These are phyloP conservation scores for Nomada ferruginata DNA, from an alignment of 2,888 invertebrate species.

Conservation along the genomic window DNA sequence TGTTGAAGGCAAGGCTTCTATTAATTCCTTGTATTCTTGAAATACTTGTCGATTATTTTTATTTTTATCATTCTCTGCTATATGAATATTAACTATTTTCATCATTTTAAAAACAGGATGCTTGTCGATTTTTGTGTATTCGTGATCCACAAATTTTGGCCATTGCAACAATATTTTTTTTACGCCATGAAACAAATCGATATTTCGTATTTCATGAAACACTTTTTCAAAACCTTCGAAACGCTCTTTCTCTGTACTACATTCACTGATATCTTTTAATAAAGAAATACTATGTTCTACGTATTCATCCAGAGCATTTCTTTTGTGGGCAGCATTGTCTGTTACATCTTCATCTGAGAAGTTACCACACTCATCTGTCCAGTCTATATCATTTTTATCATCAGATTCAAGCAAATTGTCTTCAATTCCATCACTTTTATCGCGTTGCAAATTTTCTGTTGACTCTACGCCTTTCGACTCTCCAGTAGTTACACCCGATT, in stretches of 20 bases:
- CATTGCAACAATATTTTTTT: constrained; percentile 74
- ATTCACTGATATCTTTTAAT: constrained; percentile 46
- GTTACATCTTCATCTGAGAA: constrained; percentile 73
- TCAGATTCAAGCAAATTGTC: constrained; percentile 11
- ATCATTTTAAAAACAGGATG: constrained; percentile 72
- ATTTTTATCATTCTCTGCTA: constrained; percentile 63
- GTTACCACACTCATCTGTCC: constrained; percentile 79
- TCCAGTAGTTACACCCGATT: background rate
- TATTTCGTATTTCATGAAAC: constrained; percentile 66
- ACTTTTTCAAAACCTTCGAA: constrained; percentile 72
- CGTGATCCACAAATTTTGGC: constrained; percentile 71
- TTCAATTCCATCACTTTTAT: background rate
- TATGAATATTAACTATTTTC: constrained; percentile 58
- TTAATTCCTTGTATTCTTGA: constrained; percentile 77
- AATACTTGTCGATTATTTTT: constrained; percentile 68
- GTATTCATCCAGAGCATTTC: constrained; percentile 12
- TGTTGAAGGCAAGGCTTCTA: constrained; percentile 67
- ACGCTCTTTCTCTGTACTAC: constrained; percentile 73
- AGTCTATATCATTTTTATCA: constrained; percentile 58
- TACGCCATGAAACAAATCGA: constrained; percentile 72
- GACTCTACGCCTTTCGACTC: background rate
- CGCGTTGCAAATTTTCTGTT: background rate
- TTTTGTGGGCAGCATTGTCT: constrained; percentile 51
- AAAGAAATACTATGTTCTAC: constrained; percentile 25
- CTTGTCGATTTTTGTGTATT: constrained; percentile 68